phyloP scores from a whole-genome alignment of 2,797 vertebrate species.

The Tokudaia muenninki region DNA sequence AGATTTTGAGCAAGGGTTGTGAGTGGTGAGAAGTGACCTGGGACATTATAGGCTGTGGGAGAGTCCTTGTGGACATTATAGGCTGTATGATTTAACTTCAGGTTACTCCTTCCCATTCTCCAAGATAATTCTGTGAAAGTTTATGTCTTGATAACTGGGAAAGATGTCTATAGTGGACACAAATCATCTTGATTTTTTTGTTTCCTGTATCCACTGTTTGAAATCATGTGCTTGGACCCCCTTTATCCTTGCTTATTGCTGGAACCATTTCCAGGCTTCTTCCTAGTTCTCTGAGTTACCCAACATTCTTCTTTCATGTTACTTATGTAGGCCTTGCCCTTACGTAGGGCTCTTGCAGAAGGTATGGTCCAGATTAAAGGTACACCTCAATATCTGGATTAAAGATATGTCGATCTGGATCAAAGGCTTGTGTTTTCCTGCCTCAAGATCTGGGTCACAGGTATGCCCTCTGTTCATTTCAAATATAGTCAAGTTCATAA shows the following conservation, averaged over 20 bases:
- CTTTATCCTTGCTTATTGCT: background rate
- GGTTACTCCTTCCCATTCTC: background rate
- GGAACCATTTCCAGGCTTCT: background rate
- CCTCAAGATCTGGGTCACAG: background rate
- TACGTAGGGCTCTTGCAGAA: background rate
- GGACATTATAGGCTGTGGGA: background rate
- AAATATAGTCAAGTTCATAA: background rate
- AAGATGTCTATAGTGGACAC: background rate
- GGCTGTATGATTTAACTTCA: background rate
- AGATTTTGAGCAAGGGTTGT: background rate
- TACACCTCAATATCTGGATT: background rate
- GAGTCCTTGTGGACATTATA: background rate
- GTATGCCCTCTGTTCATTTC: background rate
- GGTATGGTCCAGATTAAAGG: background rate
- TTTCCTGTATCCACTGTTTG: background rate
- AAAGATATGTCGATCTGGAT: background rate
- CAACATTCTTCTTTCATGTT: background rate
- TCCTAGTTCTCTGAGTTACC: background rate
- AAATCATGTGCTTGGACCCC: background rate
- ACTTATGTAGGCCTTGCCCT: background rate
- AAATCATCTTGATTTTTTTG: background rate
- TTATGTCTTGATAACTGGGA: background rate
- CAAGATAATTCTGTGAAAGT: background rate
- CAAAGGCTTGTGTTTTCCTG: background rate
- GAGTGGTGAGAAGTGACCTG: background rate